Conservation (phyloP, 2,888 invertebrate species). For the Colostygia pectinataria region DNA sequence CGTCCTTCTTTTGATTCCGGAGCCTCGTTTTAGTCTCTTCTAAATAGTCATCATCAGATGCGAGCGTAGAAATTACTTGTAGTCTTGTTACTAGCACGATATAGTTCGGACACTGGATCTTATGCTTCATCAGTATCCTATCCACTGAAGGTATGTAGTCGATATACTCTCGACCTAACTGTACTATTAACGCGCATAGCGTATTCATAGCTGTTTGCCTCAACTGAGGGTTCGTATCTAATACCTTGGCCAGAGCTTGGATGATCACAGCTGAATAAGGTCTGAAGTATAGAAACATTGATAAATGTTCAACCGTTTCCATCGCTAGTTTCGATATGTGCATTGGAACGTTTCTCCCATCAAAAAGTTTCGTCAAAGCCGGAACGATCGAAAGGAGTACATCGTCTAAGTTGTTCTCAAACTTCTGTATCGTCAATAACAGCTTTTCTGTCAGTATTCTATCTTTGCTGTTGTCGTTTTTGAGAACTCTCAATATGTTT, state of each 20-base stretch:
- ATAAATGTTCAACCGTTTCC: constrained; percentile 94
- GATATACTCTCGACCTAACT: constrained; percentile 94
- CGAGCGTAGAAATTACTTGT: constrained; percentile 88
- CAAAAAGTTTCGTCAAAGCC: constrained; percentile 95
- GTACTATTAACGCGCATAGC: constrained; percentile 92
- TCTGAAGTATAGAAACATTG: constrained; percentile 94
- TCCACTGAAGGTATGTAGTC: constrained; percentile 97
- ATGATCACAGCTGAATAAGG: constrained; percentile 96
- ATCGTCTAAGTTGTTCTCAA: constrained; percentile 97
- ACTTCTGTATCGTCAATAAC: constrained; percentile 93
- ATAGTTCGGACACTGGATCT: constrained; percentile 89
- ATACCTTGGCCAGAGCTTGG: constrained; percentile 94
- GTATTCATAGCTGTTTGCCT: constrained; percentile 94
- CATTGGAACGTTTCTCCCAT: constrained; percentile 91
- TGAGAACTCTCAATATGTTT: constrained; percentile 94
- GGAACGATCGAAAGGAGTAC: constrained; percentile 97
- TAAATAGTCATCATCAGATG: constrained; percentile 89
- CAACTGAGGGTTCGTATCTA: constrained; percentile 91
- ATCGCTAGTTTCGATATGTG: constrained; percentile 89
- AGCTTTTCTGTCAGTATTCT: constrained; percentile 91
- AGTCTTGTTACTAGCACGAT: constrained; percentile 90
- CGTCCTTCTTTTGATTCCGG: constrained; percentile 88
- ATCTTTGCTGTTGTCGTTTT: constrained; percentile 94
- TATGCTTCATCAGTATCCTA: constrained; percentile 90
- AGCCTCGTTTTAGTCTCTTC: constrained; percentile 85